Conservation (phyloP, 2,888 invertebrate species). For the Ophioninae sp. region DNA sequence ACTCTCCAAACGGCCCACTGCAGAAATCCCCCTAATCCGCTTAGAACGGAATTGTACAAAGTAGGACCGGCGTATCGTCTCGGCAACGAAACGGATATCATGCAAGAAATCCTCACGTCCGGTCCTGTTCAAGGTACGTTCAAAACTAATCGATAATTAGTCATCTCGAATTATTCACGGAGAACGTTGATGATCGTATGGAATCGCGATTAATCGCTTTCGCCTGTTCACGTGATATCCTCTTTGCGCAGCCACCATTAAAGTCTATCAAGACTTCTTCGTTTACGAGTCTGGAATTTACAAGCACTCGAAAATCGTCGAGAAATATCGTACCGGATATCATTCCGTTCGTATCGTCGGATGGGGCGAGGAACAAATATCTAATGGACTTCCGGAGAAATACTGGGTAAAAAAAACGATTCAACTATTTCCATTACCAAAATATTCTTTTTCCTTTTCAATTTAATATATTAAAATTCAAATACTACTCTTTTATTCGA, state of each 20-base stretch:
- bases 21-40: slow-evolving; percentile 79
- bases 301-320: slow-evolving; percentile 83
- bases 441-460: not conserved
- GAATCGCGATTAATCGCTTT: slow-evolving; percentile 34
- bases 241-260: slow-evolving; percentile 89
- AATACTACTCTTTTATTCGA: too few relatives aligned
- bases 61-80: slow-evolving; percentile 90
- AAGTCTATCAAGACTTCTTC: slow-evolving; percentile 96
- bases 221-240: slow-evolving; percentile 21
- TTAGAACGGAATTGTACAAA: slow-evolving; percentile 85
- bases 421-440: not conserved
- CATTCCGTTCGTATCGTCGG: slow-evolving; percentile 96
- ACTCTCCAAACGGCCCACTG: slow-evolving; percentile 84
- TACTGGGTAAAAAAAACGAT: slow-evolving; percentile 88
- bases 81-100: slow-evolving; percentile 91
- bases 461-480: not conserved
- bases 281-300: slow-evolving; percentile 94
- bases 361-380: slow-evolving; percentile 90
- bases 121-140: slow-evolving; percentile 94
- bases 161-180: slow-evolving; percentile 5
- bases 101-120: slow-evolving; percentile 93
- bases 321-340: slow-evolving; percentile 84
- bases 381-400: slow-evolving; percentile 84
- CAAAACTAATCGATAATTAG: slow-evolving; percentile 46
- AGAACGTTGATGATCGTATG: not conserved